Percentiles rank a stretch among this genome's conserved stretches.
phyloP scores from a whole-genome alignment of 2,888 invertebrate genomes.

The Drosophila tanythrix region DNA sequence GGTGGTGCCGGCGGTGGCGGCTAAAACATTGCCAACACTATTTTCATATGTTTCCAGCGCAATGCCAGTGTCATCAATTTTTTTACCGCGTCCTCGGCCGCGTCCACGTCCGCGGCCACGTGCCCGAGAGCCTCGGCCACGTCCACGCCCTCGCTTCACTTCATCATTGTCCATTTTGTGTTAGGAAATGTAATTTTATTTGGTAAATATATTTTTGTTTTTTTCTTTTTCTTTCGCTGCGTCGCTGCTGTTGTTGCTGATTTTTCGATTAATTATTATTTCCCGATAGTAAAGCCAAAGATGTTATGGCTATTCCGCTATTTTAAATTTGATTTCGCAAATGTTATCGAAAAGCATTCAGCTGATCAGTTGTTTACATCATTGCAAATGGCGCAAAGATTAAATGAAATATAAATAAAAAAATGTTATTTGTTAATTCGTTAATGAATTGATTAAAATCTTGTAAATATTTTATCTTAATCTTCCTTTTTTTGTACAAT shows the following conservation, averaged over 20 bases:
- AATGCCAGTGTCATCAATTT: constrained; percentile 86
- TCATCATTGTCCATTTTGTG: constrained; percentile 73
- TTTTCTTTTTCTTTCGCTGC: constrained; percentile 4
- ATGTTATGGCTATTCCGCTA: background rate
- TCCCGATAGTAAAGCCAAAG: background rate
- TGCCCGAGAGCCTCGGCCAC: constrained; percentile 86
- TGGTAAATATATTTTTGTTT: constrained; percentile 19
- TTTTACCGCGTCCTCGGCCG: constrained; percentile 91
- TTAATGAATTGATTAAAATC: background rate
- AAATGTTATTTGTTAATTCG: background rate
- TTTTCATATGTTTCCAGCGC: constrained; percentile 49
- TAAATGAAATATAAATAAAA: background rate
- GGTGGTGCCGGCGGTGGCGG: constrained; percentile 6
- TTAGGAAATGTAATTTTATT: constrained; percentile 9
- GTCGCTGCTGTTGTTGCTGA: constrained; percentile 16
- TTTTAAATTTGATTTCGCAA: background rate
- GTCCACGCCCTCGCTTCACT: constrained; percentile 82
- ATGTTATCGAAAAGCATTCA: background rate
- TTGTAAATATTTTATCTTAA: background rate
- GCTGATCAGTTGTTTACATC: background rate
- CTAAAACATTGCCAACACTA: constrained; percentile 12
- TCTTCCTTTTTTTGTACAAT: background rate
- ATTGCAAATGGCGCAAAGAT: background rate
- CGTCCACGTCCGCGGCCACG: constrained; percentile 92
- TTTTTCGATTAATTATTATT: constrained; percentile 3